phyloP scores from a whole-genome alignment of 2,113 vertebrate genomes.

The Megalops atlanticus region DNA sequence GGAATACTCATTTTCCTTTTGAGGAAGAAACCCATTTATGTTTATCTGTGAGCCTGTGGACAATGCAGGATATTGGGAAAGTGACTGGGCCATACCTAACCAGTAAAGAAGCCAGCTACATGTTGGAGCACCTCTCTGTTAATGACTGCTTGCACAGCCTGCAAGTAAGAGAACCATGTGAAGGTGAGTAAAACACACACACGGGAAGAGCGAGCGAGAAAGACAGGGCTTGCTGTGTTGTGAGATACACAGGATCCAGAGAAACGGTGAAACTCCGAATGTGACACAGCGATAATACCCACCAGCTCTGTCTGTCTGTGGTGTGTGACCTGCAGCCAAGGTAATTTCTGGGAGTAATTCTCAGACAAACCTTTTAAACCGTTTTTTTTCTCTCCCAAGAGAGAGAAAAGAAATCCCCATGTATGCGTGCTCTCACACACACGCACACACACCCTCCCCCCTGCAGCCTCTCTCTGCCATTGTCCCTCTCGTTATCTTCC shows the following conservation, averaged over 20 bases:
- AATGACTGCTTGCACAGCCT: background rate
- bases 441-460: background rate
- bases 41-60: background rate
- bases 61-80: background rate
- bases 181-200: background rate
- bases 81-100: background rate
- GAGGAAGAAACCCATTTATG: background rate
- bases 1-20: background rate
- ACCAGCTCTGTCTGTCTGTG: constrained; percentile 27
- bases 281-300: constrained; percentile 40
- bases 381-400: constrained; percentile 28
- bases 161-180: background rate
- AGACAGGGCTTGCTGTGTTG: background rate
- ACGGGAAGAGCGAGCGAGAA: background rate
- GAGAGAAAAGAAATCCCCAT: too few relatives aligned
- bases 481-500: constrained; percentile 65
- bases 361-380: constrained; percentile 53
- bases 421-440: too few relatives aligned
- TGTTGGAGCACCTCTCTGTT: background rate
- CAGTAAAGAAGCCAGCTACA: background rate
- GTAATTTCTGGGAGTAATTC: constrained; percentile 53
- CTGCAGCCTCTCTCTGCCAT: constrained; percentile 39
- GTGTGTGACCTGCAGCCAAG: constrained; percentile 47
- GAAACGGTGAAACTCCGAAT: constrained; percentile 12
- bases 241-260: background rate